Conservation (phyloP, 2,797 vertebrate genomes). For the Lacerta bilineata region DNA sequence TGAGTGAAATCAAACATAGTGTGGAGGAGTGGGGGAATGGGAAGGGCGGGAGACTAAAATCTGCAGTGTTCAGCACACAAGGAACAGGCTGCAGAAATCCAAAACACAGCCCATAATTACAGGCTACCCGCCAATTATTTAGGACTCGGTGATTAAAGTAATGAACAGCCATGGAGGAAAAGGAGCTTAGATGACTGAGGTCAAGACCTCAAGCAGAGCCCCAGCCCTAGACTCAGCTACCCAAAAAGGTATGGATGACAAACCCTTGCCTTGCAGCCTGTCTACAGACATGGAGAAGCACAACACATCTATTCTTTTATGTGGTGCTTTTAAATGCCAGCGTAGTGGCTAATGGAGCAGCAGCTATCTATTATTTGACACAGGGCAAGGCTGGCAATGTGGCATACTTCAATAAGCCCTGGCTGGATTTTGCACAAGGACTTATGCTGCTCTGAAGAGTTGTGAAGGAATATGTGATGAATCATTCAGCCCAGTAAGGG, state of each 20-base stretch:
- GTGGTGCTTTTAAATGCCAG: conserved; percentile 7
- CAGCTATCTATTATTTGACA: background rate
- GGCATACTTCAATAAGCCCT: background rate
- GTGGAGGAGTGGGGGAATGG: conserved; percentile 44
- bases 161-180: conserved; percentile 73
- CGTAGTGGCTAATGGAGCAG: background rate
- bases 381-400: background rate
- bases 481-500: background rate
- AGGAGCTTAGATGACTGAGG: conserved; percentile 73
- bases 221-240: conserved; percentile 50
- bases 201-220: conserved; percentile 71
- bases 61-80: conserved; percentile 63
- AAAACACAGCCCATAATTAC: conserved; percentile 76
- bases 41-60: conserved; percentile 60
- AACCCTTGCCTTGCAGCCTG: conserved; percentile 70
- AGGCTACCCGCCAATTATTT: conserved; percentile 75
- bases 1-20: conserved; percentile 73
- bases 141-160: conserved; percentile 76
- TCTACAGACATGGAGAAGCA: conserved; percentile 64
- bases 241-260: conserved; percentile 72
- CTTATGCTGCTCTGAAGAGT: background rate
- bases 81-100: conserved; percentile 71
- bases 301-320: conserved; percentile 9
- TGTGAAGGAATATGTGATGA: background rate
- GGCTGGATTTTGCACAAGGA: background rate